Base-by-base conservation (phyloP, 2,888 invertebrate genomes). In the Parascotia fuliginaria region DNA sequence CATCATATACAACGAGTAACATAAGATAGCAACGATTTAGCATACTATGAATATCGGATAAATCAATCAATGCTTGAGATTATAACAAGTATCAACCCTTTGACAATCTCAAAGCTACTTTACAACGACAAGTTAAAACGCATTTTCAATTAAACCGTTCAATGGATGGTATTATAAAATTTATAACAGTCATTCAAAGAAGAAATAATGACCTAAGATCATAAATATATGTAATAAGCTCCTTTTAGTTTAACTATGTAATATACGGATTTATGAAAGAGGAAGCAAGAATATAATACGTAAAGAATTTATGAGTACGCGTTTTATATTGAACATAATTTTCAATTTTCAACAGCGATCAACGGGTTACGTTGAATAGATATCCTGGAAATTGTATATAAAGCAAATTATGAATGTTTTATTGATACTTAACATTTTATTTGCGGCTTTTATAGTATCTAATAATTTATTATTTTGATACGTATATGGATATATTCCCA, bases 261-360 rank as follows among this genome's bases (percentile, higher is more conserved):
- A 73, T 73, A 64, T 60, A 27, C 15, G 65, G 71, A 80, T 81
- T 79, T 79, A 82, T 79, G 70, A 60, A 66, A 70, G 60, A 67
- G 76, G 72, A 77, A 79, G 65, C 52, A 52, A 60, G 65, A 73
- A 74, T 70, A 72, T 71, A 69, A 70, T 73, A 65, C 60, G 58
- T 57, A 54, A 57, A 40, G 53, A 60, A 65, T 68, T 69, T 66
- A 65, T 70, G 43, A 55, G 58, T 55, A 41, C 60, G 41, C 51
- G 44, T 50, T 55, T 58, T 47, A 42, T 36, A 45, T 48, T 56
- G 59, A 49, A 19, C 37, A 52, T 47, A 22, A 55, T 67, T 65
- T 62, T 65, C 49, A 55, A 45, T 60, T 62, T 62, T 50, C 59
- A 57, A 50, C 50, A 31, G 32, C 45, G 51, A 56, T 56, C 55